phyloP scores from a whole-genome alignment of 2,113 vertebrate genomes.

The Pongo pygmaeus region DNA sequence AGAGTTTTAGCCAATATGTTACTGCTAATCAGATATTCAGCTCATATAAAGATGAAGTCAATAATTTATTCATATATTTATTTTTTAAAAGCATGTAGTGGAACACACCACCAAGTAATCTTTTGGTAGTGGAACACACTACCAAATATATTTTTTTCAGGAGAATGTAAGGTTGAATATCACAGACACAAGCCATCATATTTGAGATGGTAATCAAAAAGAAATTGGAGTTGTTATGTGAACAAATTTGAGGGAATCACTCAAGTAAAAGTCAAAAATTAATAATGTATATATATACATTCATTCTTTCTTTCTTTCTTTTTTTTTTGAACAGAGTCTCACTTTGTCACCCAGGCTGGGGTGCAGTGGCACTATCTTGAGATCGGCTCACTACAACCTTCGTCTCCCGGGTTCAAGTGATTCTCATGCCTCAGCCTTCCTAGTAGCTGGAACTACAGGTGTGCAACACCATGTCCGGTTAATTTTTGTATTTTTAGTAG shows the following conservation, averaged over 20 bases:
- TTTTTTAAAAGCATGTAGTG: background rate
- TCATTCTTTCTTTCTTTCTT: too few relatives aligned
- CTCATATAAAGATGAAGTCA: background rate
- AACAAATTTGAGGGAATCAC: background rate
- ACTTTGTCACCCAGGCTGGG: too few relatives aligned
- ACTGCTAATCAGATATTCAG: background rate
- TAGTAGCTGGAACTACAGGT: too few relatives aligned
- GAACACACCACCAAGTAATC: background rate
- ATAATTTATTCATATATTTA: background rate
- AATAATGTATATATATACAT: background rate
- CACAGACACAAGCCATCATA: background rate
- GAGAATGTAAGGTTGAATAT: background rate
- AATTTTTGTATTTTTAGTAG: too few relatives aligned
- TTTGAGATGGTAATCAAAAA: background rate
- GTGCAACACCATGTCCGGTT: too few relatives aligned
- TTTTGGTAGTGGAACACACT: background rate
- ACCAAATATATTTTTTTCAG: background rate
- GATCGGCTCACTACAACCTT: too few relatives aligned
- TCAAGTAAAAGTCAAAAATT: background rate
- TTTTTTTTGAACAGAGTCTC: too few relatives aligned
- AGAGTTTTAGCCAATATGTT: background rate
- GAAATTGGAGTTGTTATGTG: background rate
- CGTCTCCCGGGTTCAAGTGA: too few relatives aligned
- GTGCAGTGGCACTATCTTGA: too few relatives aligned
- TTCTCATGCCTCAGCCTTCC: too few relatives aligned